Evolutionary conservation across 2,113 vertebrate genomes (phyloP).

Genomic region (Oryzias melastigma): DNA sequence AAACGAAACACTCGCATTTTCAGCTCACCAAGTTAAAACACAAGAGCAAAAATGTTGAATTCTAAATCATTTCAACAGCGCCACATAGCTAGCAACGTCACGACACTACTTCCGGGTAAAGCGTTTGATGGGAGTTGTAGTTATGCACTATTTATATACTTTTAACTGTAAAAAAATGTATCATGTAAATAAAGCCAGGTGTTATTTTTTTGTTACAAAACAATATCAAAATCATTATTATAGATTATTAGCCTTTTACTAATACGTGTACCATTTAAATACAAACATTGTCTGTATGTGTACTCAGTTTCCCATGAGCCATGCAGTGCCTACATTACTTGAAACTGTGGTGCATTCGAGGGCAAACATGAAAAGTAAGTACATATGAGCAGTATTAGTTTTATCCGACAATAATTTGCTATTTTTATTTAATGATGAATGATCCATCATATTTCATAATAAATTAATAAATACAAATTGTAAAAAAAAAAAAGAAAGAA

Average conservation of each 20-base stretch:
- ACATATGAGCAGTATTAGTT: neutral
- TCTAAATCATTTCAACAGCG: slow-evolving; percentile 50
- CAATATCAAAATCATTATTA: too few relatives aligned
- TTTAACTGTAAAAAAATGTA: too few relatives aligned
- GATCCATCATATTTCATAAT: too few relatives aligned
- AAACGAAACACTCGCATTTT: slow-evolving; percentile 50
- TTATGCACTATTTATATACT: neutral
- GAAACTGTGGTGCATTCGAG: neutral
- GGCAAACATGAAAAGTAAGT: neutral
- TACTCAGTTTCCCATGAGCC: slow-evolving; percentile 51
- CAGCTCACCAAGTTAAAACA: slow-evolving; percentile 15
- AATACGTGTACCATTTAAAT: rapidly evolving
- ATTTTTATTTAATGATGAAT: too few relatives aligned
- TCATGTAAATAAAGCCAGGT: neutral
- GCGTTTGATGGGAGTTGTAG: slow-evolving; percentile 62
- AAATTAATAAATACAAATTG: too few relatives aligned
- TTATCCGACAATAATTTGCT: too few relatives aligned
- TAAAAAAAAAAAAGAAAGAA: too few relatives aligned
- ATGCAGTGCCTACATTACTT: neutral
- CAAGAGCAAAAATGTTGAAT: slow-evolving; percentile 16
- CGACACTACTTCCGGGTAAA: slow-evolving; percentile 51
- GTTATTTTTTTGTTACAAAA: too few relatives aligned
- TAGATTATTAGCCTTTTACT: neutral
- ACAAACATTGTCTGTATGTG: neutral
- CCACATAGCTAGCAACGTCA: slow-evolving; percentile 35